phyloP scores from a whole-genome alignment of 2,888 invertebrate species.

The Drosophila acutilabella region DNA sequence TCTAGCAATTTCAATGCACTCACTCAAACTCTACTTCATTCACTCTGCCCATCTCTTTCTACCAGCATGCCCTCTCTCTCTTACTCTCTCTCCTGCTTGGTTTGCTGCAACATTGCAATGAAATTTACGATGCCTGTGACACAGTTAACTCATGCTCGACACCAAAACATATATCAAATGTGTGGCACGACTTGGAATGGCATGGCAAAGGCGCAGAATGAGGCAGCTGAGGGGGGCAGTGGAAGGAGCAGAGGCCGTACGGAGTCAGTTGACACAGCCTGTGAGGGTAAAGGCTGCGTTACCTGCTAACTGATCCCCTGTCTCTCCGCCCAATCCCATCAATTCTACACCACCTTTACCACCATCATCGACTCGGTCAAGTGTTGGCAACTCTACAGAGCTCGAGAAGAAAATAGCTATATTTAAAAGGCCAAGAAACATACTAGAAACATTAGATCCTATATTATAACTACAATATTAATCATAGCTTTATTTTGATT shows the following conservation, averaged over 20 bases:
- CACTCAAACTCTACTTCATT: slow-evolving; percentile 33
- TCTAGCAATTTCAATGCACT: slow-evolving; percentile 77
- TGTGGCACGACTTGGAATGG: slow-evolving; percentile 75
- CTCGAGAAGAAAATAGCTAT: neutral
- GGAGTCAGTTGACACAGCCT: neutral
- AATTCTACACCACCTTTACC: neutral
- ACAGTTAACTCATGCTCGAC: slow-evolving; percentile 80
- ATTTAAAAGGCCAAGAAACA: neutral
- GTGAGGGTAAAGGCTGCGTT: slow-evolving; percentile 59
- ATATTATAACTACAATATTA: too few relatives aligned
- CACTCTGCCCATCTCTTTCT: neutral
- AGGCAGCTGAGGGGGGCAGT: slow-evolving; percentile 34
- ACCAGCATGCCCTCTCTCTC: neutral
- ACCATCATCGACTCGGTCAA: neutral
- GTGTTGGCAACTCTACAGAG: neutral
- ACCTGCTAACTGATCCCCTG: slow-evolving; percentile 54
- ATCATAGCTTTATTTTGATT: too few relatives aligned
- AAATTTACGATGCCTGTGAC: slow-evolving; percentile 81
- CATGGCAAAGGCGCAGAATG: slow-evolving; percentile 36
- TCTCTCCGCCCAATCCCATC: neutral
- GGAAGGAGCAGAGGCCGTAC: slow-evolving; percentile 3
- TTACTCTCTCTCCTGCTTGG: slow-evolving; percentile 14
- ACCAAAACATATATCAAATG: slow-evolving; percentile 79
- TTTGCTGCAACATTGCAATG: slow-evolving; percentile 59
- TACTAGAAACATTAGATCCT: too few relatives aligned